phyloP scores from a whole-genome alignment of 2,113 vertebrate species.

The Mirza zaza region DNA sequence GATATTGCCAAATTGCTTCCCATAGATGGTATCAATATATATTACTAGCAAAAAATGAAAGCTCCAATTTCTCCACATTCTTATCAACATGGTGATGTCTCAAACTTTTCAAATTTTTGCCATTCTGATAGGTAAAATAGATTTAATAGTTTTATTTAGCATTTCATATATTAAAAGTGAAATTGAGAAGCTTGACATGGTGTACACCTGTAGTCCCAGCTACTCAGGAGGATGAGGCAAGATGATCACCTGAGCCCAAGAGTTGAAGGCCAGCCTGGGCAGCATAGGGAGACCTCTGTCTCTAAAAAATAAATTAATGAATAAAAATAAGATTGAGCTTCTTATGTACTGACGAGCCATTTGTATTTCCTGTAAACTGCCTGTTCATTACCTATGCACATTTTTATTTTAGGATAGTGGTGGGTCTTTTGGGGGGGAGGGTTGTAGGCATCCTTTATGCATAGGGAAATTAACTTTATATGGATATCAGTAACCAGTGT shows the following conservation, averaged over 20 bases:
- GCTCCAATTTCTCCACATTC: neutral
- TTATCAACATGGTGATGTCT: neutral
- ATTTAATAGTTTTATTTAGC: neutral
- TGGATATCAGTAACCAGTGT: neutral
- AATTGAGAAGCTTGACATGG: neutral
- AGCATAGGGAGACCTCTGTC: neutral
- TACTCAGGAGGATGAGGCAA: neutral
- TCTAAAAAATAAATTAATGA: neutral
- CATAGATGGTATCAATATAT: neutral
- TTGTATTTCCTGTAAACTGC: neutral
- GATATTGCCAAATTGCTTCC: neutral
- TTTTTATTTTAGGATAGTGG: slow-evolving; percentile 1
- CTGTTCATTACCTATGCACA: neutral
- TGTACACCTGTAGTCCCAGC: neutral
- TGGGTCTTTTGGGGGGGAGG: neutral
- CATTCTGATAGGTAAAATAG: neutral
- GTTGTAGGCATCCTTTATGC: neutral
- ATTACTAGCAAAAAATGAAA: neutral
- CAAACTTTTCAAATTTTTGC: neutral
- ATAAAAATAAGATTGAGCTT: neutral
- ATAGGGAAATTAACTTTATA: neutral
- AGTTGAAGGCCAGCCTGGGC: neutral
- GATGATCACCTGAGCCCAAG: neutral
- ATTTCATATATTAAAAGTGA: neutral
- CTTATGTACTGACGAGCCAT: neutral